A percentile compares a stretch with the other conserved stretches of the same genome.
phyloP scores from a whole-genome alignment of 2,888 invertebrate species.

The Notocelia uddmanniana region DNA sequence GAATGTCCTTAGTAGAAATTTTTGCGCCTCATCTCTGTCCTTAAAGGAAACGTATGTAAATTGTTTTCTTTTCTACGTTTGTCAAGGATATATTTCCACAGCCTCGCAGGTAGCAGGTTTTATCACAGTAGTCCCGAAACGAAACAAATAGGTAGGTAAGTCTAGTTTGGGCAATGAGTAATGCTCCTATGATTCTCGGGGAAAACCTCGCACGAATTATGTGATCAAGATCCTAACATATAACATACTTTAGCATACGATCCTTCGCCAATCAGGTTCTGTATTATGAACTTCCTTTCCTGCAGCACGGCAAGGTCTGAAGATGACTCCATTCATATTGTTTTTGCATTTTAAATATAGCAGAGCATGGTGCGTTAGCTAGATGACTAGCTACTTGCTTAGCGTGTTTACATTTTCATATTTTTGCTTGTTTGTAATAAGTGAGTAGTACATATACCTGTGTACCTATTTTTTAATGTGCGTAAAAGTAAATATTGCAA shows the following conservation, averaged over 20 bases:
- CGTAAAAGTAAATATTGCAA: neutral
- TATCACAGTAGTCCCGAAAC: neutral
- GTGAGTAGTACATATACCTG: neutral
- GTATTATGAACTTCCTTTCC: constrained; percentile 86
- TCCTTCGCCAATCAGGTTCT: constrained; percentile 90
- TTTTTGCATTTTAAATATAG: constrained; percentile 68
- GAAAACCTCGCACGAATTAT: neutral
- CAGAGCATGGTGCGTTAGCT: constrained; percentile 61
- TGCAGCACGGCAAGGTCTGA: constrained; percentile 73
- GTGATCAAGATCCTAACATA: neutral
- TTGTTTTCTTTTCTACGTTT: too few species aligned
- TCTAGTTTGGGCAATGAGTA: neutral
- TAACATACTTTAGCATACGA: constrained; percentile 90
- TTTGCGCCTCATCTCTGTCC: too few species aligned
- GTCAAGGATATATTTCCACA: too few species aligned
- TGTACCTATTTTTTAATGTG: neutral
- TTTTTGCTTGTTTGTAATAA: constrained; percentile 14
- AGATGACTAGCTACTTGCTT: constrained; percentile 33
- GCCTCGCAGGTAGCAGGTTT: too few species aligned
- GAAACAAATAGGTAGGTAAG: neutral
- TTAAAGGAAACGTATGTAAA: too few species aligned
- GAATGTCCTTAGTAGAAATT: too few species aligned
- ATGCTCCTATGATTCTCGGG: neutral
- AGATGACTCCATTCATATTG: constrained; percentile 67
- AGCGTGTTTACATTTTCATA: constrained; percentile 42